Conservation (phyloP, 2,797 vertebrate genomes). For the Halcyon chelicuti region DNA sequence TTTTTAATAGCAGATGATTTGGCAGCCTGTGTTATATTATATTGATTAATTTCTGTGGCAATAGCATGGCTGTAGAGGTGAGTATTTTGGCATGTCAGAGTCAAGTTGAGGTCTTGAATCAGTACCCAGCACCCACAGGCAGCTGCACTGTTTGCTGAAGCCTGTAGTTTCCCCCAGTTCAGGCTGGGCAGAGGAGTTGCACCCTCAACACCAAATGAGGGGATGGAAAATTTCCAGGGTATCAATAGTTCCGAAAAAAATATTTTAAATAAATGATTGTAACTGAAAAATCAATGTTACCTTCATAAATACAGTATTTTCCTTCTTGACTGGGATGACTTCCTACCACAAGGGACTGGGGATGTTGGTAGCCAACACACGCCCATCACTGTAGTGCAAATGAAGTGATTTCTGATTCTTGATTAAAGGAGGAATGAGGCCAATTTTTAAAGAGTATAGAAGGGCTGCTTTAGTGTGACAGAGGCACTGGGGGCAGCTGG, state of each 20-base stretch:
- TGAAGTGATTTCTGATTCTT: not conserved
- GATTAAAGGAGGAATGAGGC: not conserved
- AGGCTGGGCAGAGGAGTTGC: not conserved
- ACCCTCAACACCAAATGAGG: fast-evolving
- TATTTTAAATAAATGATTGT: not conserved
- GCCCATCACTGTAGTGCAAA: not conserved
- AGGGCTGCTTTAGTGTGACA: not conserved
- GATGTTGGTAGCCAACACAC: not conserved
- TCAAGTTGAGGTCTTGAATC: not conserved
- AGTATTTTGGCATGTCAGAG: not conserved
- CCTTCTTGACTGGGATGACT: not conserved
- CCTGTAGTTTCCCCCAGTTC: too few relatives aligned
- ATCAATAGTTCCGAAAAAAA: not conserved
- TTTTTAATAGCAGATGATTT: not conserved
- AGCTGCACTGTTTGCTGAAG: not conserved
- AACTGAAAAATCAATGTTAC: not conserved
- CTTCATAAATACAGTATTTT: not conserved
- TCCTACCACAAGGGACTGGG: not conserved
- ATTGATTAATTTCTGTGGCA: not conserved
- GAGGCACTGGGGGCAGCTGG: not conserved
- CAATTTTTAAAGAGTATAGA: not conserved
- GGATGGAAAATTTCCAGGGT: not conserved
- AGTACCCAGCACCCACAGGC: fast-evolving
- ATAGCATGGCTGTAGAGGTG: not conserved
- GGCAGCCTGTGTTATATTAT: not conserved